These are phyloP conservation scores for Ailuropoda melanoleuca DNA, from an alignment of 2,113 vertebrate genomes.

Conservation along the genomic window DNA sequence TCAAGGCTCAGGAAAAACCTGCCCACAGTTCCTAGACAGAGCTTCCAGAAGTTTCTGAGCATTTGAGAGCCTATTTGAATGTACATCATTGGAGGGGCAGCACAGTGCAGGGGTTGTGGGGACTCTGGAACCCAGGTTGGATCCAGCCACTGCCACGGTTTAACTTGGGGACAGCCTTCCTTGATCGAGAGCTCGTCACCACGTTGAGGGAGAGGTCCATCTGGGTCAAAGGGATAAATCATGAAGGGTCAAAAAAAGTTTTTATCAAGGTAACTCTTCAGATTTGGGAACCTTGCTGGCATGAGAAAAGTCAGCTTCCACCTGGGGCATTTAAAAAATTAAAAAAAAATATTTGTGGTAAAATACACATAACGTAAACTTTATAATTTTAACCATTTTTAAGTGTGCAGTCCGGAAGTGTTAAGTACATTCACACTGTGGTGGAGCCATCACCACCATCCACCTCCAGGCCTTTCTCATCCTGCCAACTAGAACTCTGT, in stretches of 20 bases:
- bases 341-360: not conserved
- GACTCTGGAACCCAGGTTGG: not conserved
- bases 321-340: not conserved
- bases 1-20: not conserved
- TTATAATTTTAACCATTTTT: not conserved
- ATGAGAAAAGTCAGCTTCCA: not conserved
- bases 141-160: no score
- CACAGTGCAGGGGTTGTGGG: not conserved
- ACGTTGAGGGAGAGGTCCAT: not conserved
- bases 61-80: rapidly evolving
- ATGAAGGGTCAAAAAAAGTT: not conserved
- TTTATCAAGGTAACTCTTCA: not conserved
- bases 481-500: not conserved
- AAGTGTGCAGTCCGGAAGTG: not conserved
- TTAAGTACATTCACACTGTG: not conserved
- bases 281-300: not conserved
- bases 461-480: not conserved
- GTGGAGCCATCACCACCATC: not conserved
- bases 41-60: not conserved
- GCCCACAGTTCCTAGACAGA: not conserved
- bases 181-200: not conserved
- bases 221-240: not conserved
- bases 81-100: not conserved
- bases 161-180: not conserved
- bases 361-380: not conserved